Evolutionary conservation across 2,113 vertebrate genomes (phyloP).

Genomic region (Ranitomeya imitator): DNA sequence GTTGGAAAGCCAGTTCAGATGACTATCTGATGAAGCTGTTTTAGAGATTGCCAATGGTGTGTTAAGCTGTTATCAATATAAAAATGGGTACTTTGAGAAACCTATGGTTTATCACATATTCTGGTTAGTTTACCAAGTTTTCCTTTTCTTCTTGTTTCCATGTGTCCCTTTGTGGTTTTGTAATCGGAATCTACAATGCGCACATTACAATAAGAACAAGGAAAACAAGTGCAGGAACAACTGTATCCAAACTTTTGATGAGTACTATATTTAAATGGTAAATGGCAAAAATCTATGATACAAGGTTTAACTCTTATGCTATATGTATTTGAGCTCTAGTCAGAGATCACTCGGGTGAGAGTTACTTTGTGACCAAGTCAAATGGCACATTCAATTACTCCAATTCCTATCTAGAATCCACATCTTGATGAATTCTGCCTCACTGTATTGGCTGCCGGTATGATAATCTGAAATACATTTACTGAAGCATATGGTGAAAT

Average conservation of each 20-base stretch:
- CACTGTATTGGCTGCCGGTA: background rate
- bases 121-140: too few relatives aligned
- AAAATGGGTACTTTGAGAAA: too few relatives aligned
- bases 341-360: background rate
- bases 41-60: too few relatives aligned
- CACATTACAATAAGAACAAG: too few relatives aligned
- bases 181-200: too few relatives aligned
- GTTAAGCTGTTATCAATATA: too few relatives aligned
- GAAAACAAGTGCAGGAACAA: too few relatives aligned
- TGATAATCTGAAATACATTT: slow-evolving; percentile 22
- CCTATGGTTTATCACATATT: too few relatives aligned
- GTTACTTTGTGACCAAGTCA: background rate
- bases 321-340: background rate
- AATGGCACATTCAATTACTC: background rate
- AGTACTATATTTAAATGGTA: background rate
- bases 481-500: slow-evolving; percentile 49
- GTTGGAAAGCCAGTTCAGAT: too few relatives aligned
- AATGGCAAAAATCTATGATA: background rate
- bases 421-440: background rate
- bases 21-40: too few relatives aligned
- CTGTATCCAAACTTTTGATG: background rate
- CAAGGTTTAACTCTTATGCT: background rate
- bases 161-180: too few relatives aligned
- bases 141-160: too few relatives aligned
- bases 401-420: slow-evolving; percentile 5